Percentiles rank a stretch among this genome's conserved stretches.
Conservation (phyloP, 2,888 invertebrate species). For the Chaitophorus viminalis region DNA sequence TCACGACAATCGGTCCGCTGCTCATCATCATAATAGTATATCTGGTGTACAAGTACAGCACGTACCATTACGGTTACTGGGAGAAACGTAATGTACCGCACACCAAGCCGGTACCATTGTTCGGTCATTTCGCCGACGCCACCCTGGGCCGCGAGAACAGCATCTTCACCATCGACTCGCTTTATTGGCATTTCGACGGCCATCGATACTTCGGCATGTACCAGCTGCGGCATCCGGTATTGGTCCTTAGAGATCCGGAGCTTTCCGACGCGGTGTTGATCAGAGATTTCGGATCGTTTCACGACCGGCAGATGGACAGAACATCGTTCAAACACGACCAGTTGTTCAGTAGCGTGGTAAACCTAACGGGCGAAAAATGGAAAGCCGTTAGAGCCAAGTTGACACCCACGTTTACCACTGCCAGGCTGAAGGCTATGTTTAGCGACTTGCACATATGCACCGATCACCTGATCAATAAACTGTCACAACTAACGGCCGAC, state of each 20-base stretch:
- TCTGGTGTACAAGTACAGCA: conserved; percentile 9
- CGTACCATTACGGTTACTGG: conserved; percentile 9
- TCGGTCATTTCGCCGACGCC: conserved; percentile 16
- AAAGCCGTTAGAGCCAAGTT: conserved; percentile 47
- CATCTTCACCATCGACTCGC: background rate
- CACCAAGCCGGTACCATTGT: conserved; percentile 8
- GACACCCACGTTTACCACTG: conserved; percentile 24
- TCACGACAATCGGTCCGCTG: conserved; percentile 63
- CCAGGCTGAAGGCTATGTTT: conserved; percentile 43
- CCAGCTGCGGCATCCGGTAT: conserved; percentile 18
- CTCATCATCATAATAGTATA: no score
- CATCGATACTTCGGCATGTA: conserved; percentile 33
- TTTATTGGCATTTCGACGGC: conserved; percentile 11
- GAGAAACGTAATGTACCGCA: conserved; percentile 5
- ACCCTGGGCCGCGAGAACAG: background rate
- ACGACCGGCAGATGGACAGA: background rate
- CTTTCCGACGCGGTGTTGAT: background rate
- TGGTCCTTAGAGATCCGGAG: conserved; percentile 23
- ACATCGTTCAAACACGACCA: conserved; percentile 25
- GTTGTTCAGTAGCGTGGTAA: conserved; percentile 39
- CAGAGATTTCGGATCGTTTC: conserved; percentile 27
- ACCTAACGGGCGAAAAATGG: conserved; percentile 44
- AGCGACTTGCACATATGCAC: conserved; percentile 20
- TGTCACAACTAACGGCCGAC: background rate
- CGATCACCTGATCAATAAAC: background rate